Percentiles rank a stretch among this genome's conserved stretches.
Evolutionary conservation across 2,888 invertebrate species (phyloP).

Genomic region (Napeogenes sylphis): DNA sequence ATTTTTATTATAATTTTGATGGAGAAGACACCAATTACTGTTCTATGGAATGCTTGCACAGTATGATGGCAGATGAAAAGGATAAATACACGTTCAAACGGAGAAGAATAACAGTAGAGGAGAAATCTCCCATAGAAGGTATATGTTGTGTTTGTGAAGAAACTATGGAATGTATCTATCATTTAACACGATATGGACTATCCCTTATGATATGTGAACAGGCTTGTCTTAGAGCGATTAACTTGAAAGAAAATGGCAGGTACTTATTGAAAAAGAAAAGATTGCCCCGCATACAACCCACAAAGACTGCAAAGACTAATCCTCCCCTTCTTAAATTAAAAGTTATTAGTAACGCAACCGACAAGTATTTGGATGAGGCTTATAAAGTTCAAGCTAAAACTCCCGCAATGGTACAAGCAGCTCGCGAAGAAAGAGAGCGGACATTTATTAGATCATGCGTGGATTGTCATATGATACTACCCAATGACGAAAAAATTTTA

Average conservation of each 20-base stretch:
- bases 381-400: constrained; percentile 78
- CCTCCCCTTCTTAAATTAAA: constrained; percentile 66
- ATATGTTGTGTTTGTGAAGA: constrained; percentile 73
- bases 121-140: constrained; percentile 44
- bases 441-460: constrained; percentile 77
- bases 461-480: constrained; percentile 73
- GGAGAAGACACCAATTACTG: constrained; percentile 72
- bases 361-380: constrained; percentile 73
- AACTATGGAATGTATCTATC: constrained; percentile 65
- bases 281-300: constrained; percentile 31
- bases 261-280: constrained; percentile 55
- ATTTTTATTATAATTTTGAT: constrained; percentile 67
- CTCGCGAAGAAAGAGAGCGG: constrained; percentile 76
- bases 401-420: constrained; percentile 77
- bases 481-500: constrained; percentile 80
- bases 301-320: constrained; percentile 32
- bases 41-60: constrained; percentile 74
- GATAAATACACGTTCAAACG: constrained; percentile 76
- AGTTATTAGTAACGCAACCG: constrained; percentile 74
- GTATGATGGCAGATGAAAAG: constrained; percentile 72
- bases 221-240: constrained; percentile 75
- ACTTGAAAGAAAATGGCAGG: constrained; percentile 56
- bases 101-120: constrained; percentile 68
- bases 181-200: constrained; percentile 72
- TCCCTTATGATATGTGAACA: constrained; percentile 74